These are phyloP conservation scores for Drosophila subsilvestris DNA, from an alignment of 2,888 invertebrate species.

Conservation along the genomic window DNA sequence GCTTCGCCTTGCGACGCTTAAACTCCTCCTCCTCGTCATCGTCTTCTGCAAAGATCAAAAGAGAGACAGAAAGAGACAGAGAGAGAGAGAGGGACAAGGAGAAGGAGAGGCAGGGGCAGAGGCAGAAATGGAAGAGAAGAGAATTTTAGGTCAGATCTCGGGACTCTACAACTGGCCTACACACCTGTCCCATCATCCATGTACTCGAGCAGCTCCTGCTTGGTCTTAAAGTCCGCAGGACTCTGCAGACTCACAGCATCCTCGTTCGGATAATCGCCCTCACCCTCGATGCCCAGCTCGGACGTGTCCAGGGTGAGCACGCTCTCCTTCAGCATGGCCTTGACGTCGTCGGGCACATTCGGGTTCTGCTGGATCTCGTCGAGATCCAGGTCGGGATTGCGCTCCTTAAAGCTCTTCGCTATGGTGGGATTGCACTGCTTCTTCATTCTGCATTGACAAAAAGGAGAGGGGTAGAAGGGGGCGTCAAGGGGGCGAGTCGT, in stretches of 20 bases:
- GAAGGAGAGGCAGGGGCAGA: conserved; percentile 8
- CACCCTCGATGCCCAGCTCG: conserved; percentile 74
- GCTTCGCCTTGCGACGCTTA: conserved; percentile 81
- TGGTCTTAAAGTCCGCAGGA: conserved; percentile 81
- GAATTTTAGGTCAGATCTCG: conserved; percentile 2
- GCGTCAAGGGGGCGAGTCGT: conserved; percentile 1
- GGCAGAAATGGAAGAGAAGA: conserved; percentile 5
- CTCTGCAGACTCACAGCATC: conserved; percentile 70
- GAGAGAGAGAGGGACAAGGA: background rate
- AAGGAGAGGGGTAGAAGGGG: background rate
- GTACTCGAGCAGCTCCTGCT: conserved; percentile 83
- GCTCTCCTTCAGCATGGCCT: conserved; percentile 83
- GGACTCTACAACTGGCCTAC: conserved; percentile 19
- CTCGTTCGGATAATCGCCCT: conserved; percentile 56
- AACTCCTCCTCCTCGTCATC: conserved; percentile 83
- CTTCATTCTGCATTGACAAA: conserved; percentile 78
- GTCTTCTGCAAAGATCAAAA: conserved; percentile 60
- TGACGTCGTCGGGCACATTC: conserved; percentile 84
- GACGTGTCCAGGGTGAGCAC: conserved; percentile 81
- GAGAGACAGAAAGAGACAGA: conserved; percentile 11
- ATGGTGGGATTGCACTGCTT: conserved; percentile 84
- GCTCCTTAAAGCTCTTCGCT: conserved; percentile 84
- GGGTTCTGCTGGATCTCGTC: conserved; percentile 84
- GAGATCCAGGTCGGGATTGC: conserved; percentile 84
- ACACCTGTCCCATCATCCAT: conserved; percentile 83